Evolutionary conservation across 1,140 invertebrate genomes (phyloP), one percentile per base, ranked within the genome.

Genomic region (Papilio aristodemus): DNA sequence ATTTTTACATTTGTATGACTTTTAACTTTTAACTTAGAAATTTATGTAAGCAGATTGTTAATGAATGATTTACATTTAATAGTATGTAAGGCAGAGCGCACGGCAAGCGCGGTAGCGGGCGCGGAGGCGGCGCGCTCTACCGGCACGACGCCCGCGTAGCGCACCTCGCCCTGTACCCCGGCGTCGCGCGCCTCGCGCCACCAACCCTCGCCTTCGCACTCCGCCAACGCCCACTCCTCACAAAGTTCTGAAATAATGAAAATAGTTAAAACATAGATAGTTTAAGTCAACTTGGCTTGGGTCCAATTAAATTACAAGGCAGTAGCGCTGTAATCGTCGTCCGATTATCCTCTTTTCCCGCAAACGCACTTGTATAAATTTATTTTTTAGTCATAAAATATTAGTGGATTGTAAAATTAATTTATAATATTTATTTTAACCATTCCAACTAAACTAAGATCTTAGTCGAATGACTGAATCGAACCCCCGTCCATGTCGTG

Each of bases 201-300:
- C 89, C 85, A 87, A 66, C 88, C 87, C 41, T 85, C 92, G 70
- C 79, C 90, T 71, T 95, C 94, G 66, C 94, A 93, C 67, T 93
- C 94, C n/a, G 93, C 93, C 50, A 95, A 89, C 17, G 94, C 94
- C 93, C 95, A 95, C 86, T 96, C 95, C 89, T 97, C 96, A 71
- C 93, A 94, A 37, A 97, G 83, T 86, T 97, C 96, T 97, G 92
- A 2, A 93, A 93, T 71, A 14, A 7, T 14, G 5, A 0, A 46
- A 17, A 46, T 17, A 46, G 8, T 46, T 46, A 46, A 13, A 43
- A 5, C 4, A 14, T 43, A 14, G 7, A 8, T 38, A 10, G 8
- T 8, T 2, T 38, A 2, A 38, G 39, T 17, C 41, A 7, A 8
- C 5, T 14, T 43, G 41, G 0, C 4, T 43, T 17, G 5, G n/a